Conservation (phyloP, 2,113 vertebrate species). For the Chiloscyllium plagiosum region DNA sequence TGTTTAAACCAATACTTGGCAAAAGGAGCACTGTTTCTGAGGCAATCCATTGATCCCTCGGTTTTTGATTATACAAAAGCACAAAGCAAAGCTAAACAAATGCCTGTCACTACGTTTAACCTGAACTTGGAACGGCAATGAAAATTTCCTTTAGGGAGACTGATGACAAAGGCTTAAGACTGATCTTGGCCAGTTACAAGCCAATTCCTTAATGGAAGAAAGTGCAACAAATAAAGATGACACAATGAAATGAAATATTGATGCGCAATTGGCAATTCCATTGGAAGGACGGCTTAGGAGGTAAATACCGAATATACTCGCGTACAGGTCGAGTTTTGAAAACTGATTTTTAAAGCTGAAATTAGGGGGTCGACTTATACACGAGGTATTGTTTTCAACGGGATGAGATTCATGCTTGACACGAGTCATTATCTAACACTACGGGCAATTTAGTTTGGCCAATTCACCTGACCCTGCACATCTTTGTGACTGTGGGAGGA, state of each 20-base stretch:
- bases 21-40: not conserved
- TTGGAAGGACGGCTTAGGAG: not conserved
- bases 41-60: not conserved
- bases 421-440: too few relatives aligned
- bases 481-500: too few relatives aligned
- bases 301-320: not conserved
- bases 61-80: not conserved
- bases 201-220: not conserved
- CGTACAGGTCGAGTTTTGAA: too few relatives aligned
- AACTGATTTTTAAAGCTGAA: too few relatives aligned
- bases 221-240: not conserved
- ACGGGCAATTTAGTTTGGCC: too few relatives aligned
- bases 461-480: too few relatives aligned
- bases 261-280: not conserved
- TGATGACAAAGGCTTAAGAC: not conserved
- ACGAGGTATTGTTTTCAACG: too few relatives aligned
- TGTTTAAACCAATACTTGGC: not conserved
- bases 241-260: not conserved
- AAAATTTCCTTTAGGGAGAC: not conserved
- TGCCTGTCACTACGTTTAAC: not conserved
- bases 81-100: not conserved
- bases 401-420: too few relatives aligned
- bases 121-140: not conserved
- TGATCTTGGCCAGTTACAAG: not conserved
- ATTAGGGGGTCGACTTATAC: too few relatives aligned